Percentiles rank a stretch among this genome's conserved stretches.
phyloP scores from a whole-genome alignment of 2,797 vertebrate genomes.

The Catostomus latipinnis region DNA sequence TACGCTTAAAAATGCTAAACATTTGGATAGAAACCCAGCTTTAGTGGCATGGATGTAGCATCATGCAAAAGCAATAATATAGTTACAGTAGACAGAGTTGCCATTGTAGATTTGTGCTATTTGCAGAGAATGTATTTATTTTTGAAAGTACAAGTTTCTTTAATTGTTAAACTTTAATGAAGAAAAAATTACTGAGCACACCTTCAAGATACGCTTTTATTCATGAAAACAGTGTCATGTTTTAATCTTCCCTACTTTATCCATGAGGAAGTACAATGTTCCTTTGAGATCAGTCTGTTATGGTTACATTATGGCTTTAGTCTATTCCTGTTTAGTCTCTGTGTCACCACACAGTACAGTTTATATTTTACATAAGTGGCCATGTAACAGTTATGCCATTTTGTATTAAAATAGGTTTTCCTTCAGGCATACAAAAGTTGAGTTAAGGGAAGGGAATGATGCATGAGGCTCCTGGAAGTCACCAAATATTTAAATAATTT shows the following conservation, averaged over 20 bases:
- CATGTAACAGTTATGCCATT: background rate
- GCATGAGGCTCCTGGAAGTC: background rate
- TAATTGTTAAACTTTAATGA: too few relatives aligned
- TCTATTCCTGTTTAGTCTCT: slow-evolving; percentile 57
- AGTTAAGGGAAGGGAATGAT: background rate
- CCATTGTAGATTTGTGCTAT: too few relatives aligned
- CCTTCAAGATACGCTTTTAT: too few relatives aligned
- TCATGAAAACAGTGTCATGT: slow-evolving; percentile 29
- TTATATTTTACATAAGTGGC: background rate
- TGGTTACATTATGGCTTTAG: slow-evolving; percentile 28
- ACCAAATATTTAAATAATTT: background rate
- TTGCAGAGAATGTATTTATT: too few relatives aligned
- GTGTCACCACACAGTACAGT: slow-evolving; percentile 21
- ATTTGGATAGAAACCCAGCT: too few relatives aligned
- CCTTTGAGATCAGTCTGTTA: slow-evolving; percentile 39
- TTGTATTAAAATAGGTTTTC: background rate
- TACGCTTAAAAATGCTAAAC: too few relatives aligned
- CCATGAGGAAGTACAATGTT: slow-evolving; percentile 42
- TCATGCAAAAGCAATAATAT: too few relatives aligned
- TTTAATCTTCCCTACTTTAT: slow-evolving; percentile 31
- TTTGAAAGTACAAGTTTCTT: too few relatives aligned
- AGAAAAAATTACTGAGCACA: too few relatives aligned
- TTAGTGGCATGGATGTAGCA: too few relatives aligned
- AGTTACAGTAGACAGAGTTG: too few relatives aligned
- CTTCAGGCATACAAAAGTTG: background rate